Evolutionary conservation across 2,888 invertebrate genomes (phyloP).

Genomic region (Blastobasis adustella): DNA sequence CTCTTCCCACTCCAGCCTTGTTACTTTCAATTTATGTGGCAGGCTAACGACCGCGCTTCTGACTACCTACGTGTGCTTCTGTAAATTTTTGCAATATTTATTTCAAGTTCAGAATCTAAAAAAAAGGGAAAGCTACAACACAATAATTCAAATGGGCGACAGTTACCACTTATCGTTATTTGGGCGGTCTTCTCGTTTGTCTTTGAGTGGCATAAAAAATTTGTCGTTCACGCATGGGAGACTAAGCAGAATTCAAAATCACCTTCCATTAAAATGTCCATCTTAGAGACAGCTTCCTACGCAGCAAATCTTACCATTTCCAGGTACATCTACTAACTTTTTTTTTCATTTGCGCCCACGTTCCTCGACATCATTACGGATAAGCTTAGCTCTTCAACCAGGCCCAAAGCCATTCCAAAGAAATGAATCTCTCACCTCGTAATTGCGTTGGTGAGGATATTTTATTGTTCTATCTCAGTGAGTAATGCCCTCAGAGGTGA

Average conservation of each 20-base stretch:
- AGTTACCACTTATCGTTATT: too few species aligned
- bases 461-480: conserved; percentile 31
- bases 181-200: too few species aligned
- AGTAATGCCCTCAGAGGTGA: conserved; percentile 19
- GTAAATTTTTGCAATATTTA: too few species aligned
- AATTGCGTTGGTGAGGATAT: conserved; percentile 18
- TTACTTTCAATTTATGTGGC: conserved; percentile 18
- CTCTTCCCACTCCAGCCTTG: conserved; percentile 15
- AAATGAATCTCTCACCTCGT: conserved; percentile 25
- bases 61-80: neutral
- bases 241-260: too few species aligned
- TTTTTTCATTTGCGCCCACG: neutral
- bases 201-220: too few species aligned
- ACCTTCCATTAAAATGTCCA: too few species aligned
- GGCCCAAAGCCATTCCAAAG: conserved; percentile 19
- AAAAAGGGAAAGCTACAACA: too few species aligned
- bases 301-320: neutral
- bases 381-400: neutral
- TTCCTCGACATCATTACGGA: neutral
- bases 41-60: conserved; percentile 5
- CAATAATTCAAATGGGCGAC: too few species aligned
- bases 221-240: too few species aligned
- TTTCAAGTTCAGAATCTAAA: too few species aligned
- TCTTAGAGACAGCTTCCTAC: too few species aligned
- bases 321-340: neutral